Percentiles rank a stretch among this genome's conserved stretches.
phyloP scores from a whole-genome alignment of 2,888 invertebrate species.

The Morpho achilles region DNA sequence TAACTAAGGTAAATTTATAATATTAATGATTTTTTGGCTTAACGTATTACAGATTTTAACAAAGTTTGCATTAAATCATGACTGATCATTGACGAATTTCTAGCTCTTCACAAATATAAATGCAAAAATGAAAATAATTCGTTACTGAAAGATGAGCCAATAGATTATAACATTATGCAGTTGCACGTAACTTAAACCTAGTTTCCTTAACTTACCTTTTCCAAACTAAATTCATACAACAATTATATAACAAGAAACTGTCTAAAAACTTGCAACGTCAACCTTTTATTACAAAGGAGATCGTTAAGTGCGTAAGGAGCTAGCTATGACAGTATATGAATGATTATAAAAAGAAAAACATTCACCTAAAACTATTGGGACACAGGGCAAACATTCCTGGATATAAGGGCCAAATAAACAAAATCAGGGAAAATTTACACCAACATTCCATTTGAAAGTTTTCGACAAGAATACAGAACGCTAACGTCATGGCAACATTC shows the following conservation, averaged over 20 bases:
- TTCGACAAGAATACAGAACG: constrained; percentile 53
- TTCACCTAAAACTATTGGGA: constrained; percentile 69
- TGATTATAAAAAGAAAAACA: constrained; percentile 51
- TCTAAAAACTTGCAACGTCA: constrained; percentile 60
- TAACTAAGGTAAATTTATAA: too few species aligned
- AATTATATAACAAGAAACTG: constrained; percentile 25
- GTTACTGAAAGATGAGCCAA: background rate
- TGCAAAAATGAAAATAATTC: background rate
- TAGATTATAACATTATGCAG: constrained; percentile 33
- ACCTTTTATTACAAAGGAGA: constrained; percentile 63
- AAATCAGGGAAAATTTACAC: constrained; percentile 75
- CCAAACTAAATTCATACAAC: constrained; percentile 24
- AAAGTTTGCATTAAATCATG: too few species aligned
- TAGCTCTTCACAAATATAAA: background rate
- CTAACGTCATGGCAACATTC: constrained; percentile 65
- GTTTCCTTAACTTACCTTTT: constrained; percentile 49
- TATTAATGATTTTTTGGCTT: too few species aligned
- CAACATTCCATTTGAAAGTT: constrained; percentile 83
- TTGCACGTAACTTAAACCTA: constrained; percentile 35
- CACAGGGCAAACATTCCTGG: constrained; percentile 81
- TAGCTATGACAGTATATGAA: constrained; percentile 68
- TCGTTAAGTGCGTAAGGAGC: constrained; percentile 57
- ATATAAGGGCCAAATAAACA: constrained; percentile 47
- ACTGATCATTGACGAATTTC: background rate
- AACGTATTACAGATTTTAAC: too few species aligned